Conservation (phyloP, 2,888 invertebrate genomes). For the Lochmaea crataegi region DNA sequence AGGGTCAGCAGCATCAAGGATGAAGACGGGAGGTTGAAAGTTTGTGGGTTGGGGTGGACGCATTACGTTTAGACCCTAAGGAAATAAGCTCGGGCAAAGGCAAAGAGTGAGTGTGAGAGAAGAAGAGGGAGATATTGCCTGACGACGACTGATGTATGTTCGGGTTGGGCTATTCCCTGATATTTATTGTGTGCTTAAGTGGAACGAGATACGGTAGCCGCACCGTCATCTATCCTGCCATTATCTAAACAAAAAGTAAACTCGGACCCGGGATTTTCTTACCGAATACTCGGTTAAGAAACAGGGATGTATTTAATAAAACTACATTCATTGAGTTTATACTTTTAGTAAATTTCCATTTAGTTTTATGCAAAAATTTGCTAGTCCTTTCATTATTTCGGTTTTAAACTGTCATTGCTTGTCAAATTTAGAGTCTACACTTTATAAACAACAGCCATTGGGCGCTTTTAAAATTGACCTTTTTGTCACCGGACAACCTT, state of each 20-base stretch:
- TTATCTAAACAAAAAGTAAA: slow-evolving; percentile 57
- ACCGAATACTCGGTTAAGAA: background rate
- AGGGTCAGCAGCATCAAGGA: slow-evolving; percentile 51
- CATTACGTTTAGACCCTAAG: slow-evolving; percentile 61
- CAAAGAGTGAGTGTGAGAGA: slow-evolving; percentile 53
- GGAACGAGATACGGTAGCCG: slow-evolving; percentile 60
- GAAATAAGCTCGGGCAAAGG: slow-evolving; percentile 57
- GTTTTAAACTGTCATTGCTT: too few relatives aligned
- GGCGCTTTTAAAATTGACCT: too few relatives aligned
- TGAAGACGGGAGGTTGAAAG: slow-evolving; percentile 12
- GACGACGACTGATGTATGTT: slow-evolving; percentile 62
- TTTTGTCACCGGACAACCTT: too few relatives aligned
- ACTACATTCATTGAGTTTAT: background rate
- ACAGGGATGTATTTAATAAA: background rate
- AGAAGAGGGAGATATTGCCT: slow-evolving; percentile 47
- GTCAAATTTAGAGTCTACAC: too few relatives aligned
- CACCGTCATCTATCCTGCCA: slow-evolving; percentile 50
- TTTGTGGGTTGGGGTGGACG: slow-evolving; percentile 45
- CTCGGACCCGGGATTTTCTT: slow-evolving; percentile 19
- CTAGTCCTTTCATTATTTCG: too few relatives aligned
- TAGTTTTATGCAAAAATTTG: too few relatives aligned
- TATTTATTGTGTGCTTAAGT: slow-evolving; percentile 66
- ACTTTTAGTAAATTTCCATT: too few relatives aligned
- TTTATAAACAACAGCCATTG: too few relatives aligned
- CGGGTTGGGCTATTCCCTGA: slow-evolving; percentile 62